Evolutionary conservation across 2,888 invertebrate species (phyloP).

Genomic region (Cartodere bifasciata): DNA sequence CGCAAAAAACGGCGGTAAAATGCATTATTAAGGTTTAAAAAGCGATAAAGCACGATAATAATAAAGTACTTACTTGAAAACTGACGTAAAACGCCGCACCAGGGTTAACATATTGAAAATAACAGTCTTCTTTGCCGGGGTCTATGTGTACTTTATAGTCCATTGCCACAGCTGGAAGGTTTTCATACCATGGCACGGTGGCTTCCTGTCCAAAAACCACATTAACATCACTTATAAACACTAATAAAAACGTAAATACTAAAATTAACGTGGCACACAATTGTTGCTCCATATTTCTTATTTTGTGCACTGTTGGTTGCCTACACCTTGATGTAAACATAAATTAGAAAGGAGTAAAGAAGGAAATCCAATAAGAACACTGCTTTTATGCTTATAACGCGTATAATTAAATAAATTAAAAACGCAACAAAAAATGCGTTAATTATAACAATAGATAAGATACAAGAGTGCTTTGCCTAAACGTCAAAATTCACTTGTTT

Average conservation of each 20-base stretch:
- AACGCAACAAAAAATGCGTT: too few relatives aligned
- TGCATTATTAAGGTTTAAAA: too few relatives aligned
- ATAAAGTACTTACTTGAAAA: conserved; percentile 58
- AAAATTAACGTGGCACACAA: conserved; percentile 21
- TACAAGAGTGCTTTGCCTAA: too few relatives aligned
- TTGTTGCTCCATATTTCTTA: conserved; percentile 19
- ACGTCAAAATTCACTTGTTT: too few relatives aligned
- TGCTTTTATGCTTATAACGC: too few relatives aligned
- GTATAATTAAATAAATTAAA: too few relatives aligned
- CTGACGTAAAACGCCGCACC: conserved; percentile 89
- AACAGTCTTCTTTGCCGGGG: conserved; percentile 92
- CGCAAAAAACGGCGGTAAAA: too few relatives aligned
- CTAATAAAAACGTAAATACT: conserved; percentile 14
- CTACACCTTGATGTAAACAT: too few relatives aligned
- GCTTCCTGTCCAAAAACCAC: conserved; percentile 11
- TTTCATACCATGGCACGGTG: conserved; percentile 70
- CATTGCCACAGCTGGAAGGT: conserved; percentile 83
- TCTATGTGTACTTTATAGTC: conserved; percentile 93
- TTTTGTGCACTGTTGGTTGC: conserved; percentile 14
- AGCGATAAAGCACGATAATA: too few relatives aligned
- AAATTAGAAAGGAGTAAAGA: too few relatives aligned
- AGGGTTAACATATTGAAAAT: conserved; percentile 84
- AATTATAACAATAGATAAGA: too few relatives aligned
- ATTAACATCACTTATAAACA: conserved; percentile 14
- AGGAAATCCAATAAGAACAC: too few relatives aligned